A percentile compares a stretch with the other conserved stretches of the same genome.
These are phyloP conservation scores for Channallabes apus DNA, from an alignment of 2,797 vertebrate species.

Conservation along the genomic window DNA sequence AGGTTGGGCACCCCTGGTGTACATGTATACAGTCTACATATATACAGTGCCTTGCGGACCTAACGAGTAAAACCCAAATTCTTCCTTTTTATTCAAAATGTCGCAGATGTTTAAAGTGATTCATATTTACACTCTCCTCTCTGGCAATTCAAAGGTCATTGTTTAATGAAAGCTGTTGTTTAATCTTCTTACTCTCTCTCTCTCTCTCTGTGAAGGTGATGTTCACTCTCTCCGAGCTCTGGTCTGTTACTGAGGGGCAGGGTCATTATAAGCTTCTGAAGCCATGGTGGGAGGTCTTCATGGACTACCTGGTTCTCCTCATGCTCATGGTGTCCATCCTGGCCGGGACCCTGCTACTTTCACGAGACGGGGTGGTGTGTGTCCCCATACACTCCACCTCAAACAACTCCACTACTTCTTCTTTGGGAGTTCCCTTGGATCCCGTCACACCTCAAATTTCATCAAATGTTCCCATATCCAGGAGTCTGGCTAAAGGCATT, in stretches of 20 bases:
- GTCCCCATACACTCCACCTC: constrained; percentile 66
- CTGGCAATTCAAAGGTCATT: background rate
- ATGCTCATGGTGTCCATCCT: constrained; percentile 81
- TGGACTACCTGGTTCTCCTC: constrained; percentile 81
- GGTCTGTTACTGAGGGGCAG: constrained; percentile 69
- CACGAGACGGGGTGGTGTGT: constrained; percentile 77
- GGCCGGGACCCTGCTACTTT: constrained; percentile 78
- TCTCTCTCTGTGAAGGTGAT: constrained; percentile 58
- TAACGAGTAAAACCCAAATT: background rate
- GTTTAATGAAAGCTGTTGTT: background rate
- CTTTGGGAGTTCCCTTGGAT: background rate
- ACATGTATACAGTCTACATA: too few species aligned
- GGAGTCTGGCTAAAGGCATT: constrained; percentile 56
- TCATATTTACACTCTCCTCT: background rate
- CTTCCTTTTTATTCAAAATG: background rate
- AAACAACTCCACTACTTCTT: constrained; percentile 12
- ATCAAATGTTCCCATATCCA: constrained; percentile 35
- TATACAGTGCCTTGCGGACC: too few species aligned
- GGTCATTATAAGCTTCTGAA: constrained; percentile 75
- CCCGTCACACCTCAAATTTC: constrained; percentile 1
- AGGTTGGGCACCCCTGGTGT: too few species aligned
- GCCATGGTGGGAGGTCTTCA: constrained; percentile 87
- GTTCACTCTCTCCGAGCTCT: constrained; percentile 80
- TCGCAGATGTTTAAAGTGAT: background rate
- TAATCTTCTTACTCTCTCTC: background rate